A percentile compares a stretch with the other conserved stretches of the same genome.
Conservation (phyloP, 2,797 vertebrate species). For the Calcarius lapponicus region DNA sequence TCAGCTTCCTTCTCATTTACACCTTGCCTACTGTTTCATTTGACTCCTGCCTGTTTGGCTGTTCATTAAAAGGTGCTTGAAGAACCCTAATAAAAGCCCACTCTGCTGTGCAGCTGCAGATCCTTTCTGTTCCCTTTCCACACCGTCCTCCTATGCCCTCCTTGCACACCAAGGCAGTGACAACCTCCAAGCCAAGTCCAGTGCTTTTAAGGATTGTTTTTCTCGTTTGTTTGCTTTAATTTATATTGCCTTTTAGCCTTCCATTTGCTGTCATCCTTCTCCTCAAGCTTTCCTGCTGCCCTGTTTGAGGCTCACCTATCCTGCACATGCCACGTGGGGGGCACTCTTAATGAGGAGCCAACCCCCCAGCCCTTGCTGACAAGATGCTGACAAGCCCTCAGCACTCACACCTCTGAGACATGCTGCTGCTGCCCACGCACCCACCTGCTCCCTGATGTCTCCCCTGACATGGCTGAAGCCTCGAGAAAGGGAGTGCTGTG, state of each 20-base stretch:
- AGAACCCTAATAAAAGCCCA: not conserved
- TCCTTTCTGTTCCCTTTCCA: not conserved
- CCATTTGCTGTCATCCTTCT: not conserved
- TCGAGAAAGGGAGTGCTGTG: not conserved
- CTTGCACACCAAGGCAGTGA: not conserved
- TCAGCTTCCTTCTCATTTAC: not conserved
- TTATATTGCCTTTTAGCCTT: not conserved
- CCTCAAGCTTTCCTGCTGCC: not conserved
- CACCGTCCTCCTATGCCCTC: fast-evolving
- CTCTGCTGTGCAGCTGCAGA: fast-evolving
- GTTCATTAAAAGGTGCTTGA: not conserved
- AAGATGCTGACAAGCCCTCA: fast-evolving
- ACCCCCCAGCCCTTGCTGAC: not conserved
- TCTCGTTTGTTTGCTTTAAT: not conserved
- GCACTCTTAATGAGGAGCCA: not conserved
- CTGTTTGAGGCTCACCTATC: not conserved
- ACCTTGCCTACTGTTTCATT: not conserved
- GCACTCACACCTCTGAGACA: fast-evolving
- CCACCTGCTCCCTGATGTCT: fast-evolving
- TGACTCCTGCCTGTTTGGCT: not conserved
- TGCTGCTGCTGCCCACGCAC: not conserved
- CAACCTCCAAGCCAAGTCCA: not conserved
- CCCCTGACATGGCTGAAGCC: not conserved
- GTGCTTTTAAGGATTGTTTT: not conserved
- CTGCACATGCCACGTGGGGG: fast-evolving